Conservation (phyloP, 2,113 vertebrate genomes). For the Leptosomus discolor region DNA sequence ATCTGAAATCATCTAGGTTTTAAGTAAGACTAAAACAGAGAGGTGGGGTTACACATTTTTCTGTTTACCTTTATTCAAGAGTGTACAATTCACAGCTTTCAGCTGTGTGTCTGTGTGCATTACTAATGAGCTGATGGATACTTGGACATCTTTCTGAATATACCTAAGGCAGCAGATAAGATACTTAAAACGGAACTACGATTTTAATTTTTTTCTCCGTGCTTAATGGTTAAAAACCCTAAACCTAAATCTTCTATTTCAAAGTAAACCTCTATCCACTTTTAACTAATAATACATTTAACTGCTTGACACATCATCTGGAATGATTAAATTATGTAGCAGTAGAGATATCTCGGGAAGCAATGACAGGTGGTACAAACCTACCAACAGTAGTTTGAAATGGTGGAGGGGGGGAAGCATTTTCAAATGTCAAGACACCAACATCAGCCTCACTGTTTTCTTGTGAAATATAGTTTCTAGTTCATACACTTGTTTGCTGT, state of each 20-base stretch:
- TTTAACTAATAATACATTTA: conserved; percentile 73
- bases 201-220: neutral
- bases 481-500: neutral
- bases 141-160: neutral
- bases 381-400: conserved; percentile 53
- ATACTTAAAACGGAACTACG: neutral
- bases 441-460: conserved; percentile 28
- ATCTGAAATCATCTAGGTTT: neutral
- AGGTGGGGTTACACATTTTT: neutral
- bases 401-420: neutral
- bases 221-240: conserved; percentile 38
- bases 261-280: conserved; percentile 61
- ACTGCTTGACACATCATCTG: conserved; percentile 69
- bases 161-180: neutral
- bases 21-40: neutral
- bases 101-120: neutral
- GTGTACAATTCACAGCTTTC: neutral
- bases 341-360: conserved; percentile 58
- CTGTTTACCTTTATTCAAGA: neutral
- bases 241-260: conserved; percentile 51
- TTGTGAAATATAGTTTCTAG: neutral
- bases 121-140: neutral
- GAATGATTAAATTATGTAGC: conserved; percentile 77
- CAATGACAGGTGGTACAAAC: conserved; percentile 69
- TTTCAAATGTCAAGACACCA: conserved; percentile 50